phyloP scores from a whole-genome alignment of 2,113 vertebrate species.

The Willisornis vidua region DNA sequence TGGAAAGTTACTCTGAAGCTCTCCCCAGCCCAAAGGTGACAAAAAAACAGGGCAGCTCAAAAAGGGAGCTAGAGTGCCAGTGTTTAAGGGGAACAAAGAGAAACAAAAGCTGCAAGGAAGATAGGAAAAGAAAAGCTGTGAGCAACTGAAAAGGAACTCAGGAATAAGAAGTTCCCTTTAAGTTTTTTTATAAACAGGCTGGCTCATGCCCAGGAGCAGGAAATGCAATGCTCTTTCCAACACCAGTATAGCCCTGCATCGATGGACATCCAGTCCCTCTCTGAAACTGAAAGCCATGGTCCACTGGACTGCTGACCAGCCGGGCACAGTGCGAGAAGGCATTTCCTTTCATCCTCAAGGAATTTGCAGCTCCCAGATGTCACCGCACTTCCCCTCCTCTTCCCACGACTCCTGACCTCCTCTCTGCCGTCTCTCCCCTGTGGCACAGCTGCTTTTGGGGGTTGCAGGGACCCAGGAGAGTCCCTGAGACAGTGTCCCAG shows the following conservation, averaged over 20 bases:
- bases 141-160: not conserved
- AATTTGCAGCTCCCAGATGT: slow-evolving; percentile 42
- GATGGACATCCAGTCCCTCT: not conserved
- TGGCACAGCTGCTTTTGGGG: not conserved
- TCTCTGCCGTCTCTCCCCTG: not conserved
- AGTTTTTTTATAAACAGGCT: slow-evolving; percentile 10
- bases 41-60: not conserved
- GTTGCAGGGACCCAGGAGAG: not conserved
- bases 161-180: slow-evolving; percentile 44
- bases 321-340: not conserved
- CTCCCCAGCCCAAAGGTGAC: not conserved
- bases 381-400: not conserved
- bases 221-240: slow-evolving; percentile 31
- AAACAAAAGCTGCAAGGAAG: not conserved
- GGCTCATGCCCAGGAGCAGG: slow-evolving; percentile 32
- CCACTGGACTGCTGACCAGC: not conserved
- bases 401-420: slow-evolving; percentile 56
- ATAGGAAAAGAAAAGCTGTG: not conserved
- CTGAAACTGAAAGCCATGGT: not conserved
- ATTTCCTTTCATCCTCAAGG: slow-evolving; percentile 35
- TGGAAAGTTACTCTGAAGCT: not conserved
- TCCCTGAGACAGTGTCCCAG: not conserved
- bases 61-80: not conserved
- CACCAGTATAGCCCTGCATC: not conserved
- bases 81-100: not conserved